A percentile compares a stretch with the other conserved stretches of the same genome.
phyloP scores from a whole-genome alignment of 2,797 vertebrate species.

The Cheirogaleus major region DNA sequence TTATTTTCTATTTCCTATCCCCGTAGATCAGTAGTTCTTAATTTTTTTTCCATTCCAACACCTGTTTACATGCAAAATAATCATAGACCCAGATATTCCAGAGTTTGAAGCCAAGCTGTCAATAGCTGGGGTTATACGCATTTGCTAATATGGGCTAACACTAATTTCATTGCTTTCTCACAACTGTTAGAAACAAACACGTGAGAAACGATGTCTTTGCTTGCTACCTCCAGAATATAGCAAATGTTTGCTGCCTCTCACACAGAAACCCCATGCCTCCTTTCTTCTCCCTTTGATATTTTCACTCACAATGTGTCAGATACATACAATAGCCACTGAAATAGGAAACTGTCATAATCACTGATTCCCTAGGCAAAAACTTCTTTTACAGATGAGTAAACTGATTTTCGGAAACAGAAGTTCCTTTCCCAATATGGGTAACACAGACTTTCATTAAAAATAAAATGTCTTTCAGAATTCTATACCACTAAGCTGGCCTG shows the following conservation, averaged over 20 bases:
- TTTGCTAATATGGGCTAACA: background rate
- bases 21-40: background rate
- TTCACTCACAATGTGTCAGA: slow-evolving; percentile 23
- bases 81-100: background rate
- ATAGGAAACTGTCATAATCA: background rate
- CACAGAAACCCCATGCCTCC: background rate
- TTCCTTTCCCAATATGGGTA: slow-evolving; percentile 19
- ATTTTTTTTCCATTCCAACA: background rate
- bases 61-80: background rate
- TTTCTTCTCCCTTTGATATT: slow-evolving; percentile 26
- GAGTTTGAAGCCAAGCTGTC: background rate
- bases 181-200: background rate
- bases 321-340: background rate
- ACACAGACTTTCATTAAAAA: slow-evolving; percentile 4
- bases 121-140: background rate
- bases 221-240: background rate
- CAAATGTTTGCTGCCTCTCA: background rate
- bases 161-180: background rate
- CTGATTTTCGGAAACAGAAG: background rate
- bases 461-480: background rate
- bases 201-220: background rate
- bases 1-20: background rate
- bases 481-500: background rate
- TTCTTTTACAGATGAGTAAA: background rate
- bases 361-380: background rate